phyloP scores from a whole-genome alignment of 2,888 invertebrate genomes.

The Pristionchus entomophagus region DNA sequence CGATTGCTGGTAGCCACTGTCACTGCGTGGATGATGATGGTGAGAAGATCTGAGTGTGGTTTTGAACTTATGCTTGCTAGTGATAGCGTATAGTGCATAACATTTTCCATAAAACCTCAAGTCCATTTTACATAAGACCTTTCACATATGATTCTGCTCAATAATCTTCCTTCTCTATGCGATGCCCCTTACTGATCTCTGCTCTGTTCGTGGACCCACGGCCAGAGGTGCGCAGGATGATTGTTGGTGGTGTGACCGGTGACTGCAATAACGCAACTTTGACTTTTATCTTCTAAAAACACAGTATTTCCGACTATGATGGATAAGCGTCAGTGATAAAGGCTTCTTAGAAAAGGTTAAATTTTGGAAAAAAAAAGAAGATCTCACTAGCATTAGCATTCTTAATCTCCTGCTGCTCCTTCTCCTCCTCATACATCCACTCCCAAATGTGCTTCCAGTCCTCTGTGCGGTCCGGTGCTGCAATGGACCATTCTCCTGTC shows the following conservation, averaged over 20 bases:
- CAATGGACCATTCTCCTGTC: too few species aligned
- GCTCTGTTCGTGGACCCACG: conserved; percentile 13
- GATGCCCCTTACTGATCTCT: background rate
- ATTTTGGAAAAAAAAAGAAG: background rate
- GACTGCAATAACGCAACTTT: background rate
- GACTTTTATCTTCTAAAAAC: background rate
- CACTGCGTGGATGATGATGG: background rate
- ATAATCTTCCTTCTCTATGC: too few species aligned
- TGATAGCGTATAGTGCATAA: too few species aligned
- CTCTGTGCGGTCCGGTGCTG: too few species aligned
- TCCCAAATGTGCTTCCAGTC: conserved; percentile 2
- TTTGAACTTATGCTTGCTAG: too few species aligned
- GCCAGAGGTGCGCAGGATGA: background rate
- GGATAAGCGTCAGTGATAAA: background rate
- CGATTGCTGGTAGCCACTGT: background rate
- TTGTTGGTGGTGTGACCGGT: background rate
- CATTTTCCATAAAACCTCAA: too few species aligned
- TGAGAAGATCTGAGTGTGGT: background rate
- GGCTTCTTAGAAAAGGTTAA: background rate
- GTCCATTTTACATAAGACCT: too few species aligned
- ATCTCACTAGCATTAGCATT: background rate
- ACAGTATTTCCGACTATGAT: too few species aligned
- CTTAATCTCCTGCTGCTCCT: background rate
- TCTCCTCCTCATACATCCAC: background rate
- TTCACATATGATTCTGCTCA: too few species aligned